Conservation (phyloP, 2,113 vertebrate species). For the Desmodus rotundus region DNA sequence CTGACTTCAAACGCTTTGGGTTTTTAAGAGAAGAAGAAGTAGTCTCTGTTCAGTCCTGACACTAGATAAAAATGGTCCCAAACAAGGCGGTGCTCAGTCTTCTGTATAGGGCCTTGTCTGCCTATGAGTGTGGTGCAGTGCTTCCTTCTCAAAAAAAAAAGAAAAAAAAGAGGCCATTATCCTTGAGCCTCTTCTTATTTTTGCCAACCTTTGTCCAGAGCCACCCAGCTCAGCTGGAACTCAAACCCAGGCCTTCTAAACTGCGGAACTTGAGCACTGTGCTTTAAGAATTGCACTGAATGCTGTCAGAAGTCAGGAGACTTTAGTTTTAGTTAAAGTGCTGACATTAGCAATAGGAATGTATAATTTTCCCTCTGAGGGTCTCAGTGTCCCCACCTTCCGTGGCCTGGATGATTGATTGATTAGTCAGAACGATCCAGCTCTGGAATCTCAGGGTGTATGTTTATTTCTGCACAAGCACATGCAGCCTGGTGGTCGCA, state of each 20-base stretch:
- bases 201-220: background rate
- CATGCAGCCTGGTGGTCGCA: background rate
- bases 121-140: background rate
- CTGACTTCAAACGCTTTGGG: background rate
- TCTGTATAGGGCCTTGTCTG: background rate
- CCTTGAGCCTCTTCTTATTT: background rate
- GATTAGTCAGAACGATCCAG: background rate
- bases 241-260: constrained; percentile 4
- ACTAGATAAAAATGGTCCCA: background rate
- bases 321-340: background rate
- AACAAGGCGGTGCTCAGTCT: background rate
- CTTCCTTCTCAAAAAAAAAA: background rate
- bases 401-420: background rate
- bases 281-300: background rate
- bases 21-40: background rate
- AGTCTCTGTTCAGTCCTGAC: background rate
- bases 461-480: background rate
- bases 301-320: background rate
- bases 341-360: background rate
- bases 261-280: background rate
- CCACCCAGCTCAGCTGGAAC: background rate
- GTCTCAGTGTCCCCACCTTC: background rate
- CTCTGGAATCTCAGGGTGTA: background rate
- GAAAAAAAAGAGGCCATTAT: background rate
- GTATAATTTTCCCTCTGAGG: background rate